These are phyloP conservation scores for Trogon melanurus DNA, from an alignment of 2,113 vertebrate genomes.

Conservation along the genomic window DNA sequence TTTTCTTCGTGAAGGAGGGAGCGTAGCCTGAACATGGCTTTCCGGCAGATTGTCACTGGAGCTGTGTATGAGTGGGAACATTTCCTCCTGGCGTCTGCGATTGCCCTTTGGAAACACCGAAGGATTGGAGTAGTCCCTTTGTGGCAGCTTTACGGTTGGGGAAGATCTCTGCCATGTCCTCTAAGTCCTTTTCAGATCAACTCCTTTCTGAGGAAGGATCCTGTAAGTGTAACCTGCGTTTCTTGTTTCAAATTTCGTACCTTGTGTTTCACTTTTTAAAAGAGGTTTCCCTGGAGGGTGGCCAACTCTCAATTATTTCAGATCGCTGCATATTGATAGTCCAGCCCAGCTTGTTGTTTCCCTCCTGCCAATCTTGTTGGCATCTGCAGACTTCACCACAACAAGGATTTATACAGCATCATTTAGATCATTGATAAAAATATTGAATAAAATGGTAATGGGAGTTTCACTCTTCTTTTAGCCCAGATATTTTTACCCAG, in stretches of 20 bases:
- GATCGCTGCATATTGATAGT: background rate
- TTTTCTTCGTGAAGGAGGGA: background rate
- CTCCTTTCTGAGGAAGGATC: background rate
- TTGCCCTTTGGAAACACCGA: rapidly evolving
- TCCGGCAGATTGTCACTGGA: background rate
- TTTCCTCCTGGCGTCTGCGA: background rate
- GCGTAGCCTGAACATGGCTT: background rate
- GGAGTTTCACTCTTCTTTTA: background rate
- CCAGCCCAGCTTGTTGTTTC: background rate
- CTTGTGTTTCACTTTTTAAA: background rate
- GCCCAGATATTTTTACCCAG: background rate
- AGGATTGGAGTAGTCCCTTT: background rate
- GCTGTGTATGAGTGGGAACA: background rate
- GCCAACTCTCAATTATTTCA: background rate
- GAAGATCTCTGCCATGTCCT: background rate
- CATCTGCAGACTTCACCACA: background rate
- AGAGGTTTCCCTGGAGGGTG: background rate
- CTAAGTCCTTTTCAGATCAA: background rate
- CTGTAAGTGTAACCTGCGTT: background rate
- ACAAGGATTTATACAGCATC: background rate
- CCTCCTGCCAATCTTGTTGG: background rate
- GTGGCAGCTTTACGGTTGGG: rapidly evolving
- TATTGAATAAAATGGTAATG: background rate
- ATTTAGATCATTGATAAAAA: slow-evolving; percentile 26
- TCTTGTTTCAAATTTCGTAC: slow-evolving; percentile 14